Base-by-base conservation (phyloP, 2,113 vertebrate genomes). In the Sinocyclocheilus grahami region DNA sequence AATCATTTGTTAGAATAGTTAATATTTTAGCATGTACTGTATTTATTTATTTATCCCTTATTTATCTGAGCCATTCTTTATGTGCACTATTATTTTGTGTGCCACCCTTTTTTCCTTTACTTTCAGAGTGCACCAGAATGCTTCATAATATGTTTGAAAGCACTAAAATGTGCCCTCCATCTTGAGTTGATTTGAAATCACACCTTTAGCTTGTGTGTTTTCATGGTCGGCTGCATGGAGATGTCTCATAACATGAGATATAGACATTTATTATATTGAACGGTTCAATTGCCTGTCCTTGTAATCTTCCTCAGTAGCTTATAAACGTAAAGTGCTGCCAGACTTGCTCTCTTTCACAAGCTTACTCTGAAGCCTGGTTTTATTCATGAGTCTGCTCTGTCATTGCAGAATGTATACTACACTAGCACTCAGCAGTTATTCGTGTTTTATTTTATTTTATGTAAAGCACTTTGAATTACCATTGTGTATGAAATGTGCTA, bases 371-470 rank as follows among this genome's bases (percentile, higher is more conserved):
- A 60, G 42, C 4, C 9, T 82, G n/a, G 6, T 69, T 24, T 82
- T 48, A 62, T 37, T 81, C 72, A 65, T 6, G 2, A 69, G 18
- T 13, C 88, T 86, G 87, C 89, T 91, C 91, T 92, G 86, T 93
- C 87, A 14, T 95, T 96, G 84, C 95, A 99, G 98, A 99, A 97
- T 22, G 96, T 99, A 91, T 99, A 99, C 95, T 99, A 99, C 94
- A 98, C 96, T 14, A 97, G 96, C 91, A 94, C 93, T 51, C 97
- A 98, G 95, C 96, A 96, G 94, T 92, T 99, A 77, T 96, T 96
- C 0, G 92, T 99, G 76, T n/a, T n/a, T n/a, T n/a, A n/a, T n/a
- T n/a, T n/a, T n/a, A n/a, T n/a, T n/a, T n/a, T n/a, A n/a, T n/a
- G n/a, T n/a, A n/a, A n/a, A n/a, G n/a, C n/a, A n/a, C n/a, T n/a